These are phyloP conservation scores for Didymodactylos carnosus DNA, from an alignment of 2,888 invertebrate genomes.

Conservation along the genomic window DNA sequence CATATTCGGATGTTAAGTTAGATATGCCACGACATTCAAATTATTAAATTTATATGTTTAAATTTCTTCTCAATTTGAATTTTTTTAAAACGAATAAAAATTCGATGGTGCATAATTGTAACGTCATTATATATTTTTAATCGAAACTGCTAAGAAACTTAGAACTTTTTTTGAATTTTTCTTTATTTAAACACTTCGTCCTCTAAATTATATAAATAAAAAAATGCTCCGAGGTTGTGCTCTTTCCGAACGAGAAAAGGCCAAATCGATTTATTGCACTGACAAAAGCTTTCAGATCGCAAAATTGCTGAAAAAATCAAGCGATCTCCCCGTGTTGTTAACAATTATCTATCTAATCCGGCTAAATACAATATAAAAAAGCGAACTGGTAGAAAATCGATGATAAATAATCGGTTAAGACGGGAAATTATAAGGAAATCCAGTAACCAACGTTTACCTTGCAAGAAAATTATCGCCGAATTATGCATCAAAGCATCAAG, in stretches of 20 bases:
- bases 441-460: background rate
- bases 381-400: background rate
- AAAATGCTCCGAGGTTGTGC: background rate
- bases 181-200: background rate
- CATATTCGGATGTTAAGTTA: too few relatives aligned
- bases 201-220: background rate
- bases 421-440: background rate
- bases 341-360: background rate
- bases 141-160: too few relatives aligned
- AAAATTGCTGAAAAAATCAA: background rate
- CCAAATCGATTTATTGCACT: background rate
- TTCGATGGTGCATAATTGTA: background rate
- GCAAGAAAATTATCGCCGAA: background rate
- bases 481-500: background rate
- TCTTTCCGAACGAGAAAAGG: background rate
- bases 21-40: too few relatives aligned
- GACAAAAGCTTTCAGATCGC: background rate
- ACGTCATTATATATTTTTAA: background rate
- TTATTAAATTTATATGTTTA: too few relatives aligned
- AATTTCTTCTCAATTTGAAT: too few relatives aligned
- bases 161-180: background rate
- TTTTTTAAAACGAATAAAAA: background rate
- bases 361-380: background rate
- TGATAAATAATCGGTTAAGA: background rate
- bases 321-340: background rate